Base-by-base conservation (phyloP, 2,113 vertebrate species). In the Psephotus haematonotus region DNA sequence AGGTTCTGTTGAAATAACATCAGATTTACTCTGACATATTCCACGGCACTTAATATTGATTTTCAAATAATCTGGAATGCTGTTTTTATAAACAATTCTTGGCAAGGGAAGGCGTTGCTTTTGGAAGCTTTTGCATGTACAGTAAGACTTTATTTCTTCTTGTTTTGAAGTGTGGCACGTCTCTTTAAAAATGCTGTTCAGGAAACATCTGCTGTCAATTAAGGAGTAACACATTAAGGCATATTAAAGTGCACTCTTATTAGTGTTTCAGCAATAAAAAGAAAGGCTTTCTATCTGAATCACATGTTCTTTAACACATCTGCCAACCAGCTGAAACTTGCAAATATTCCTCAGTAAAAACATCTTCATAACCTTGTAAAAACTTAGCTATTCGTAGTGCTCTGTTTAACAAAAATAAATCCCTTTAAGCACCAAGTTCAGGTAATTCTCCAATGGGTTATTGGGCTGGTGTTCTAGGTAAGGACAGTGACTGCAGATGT, bases 151-250 rank as follows among this genome's bases (percentile, higher is more conserved):
- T 97, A 94, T 94, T 97, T 96, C 92, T 90, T 81, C 94, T 90
- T 88, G 92, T 96, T 96, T 97, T 97, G 94, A 97, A 97, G 91
- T 89, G 94, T 65, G 13, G 96, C 93, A 96, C 10, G 10, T 89
- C 93, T 92, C 85, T 55, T 86, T 80, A 95, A 97, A 96, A 93
- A 75, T 57, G 91, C 90, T 93, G 82, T 71, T 97, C 92, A 95
- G 94, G 96, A 97, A 97, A 97, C 97, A 97, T 97, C 97, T 97
- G 97, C 91, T 97, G 94, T 96, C 97, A 97, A 97, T 97, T 97
- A 97, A 95, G 92, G 91, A 96, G 82, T 95, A 96, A 97, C 97
- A 97, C 95, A 97, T 97, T 97, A 97, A 97, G 94, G 91, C 93
- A 91, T 97, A 97, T 96, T 97, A 95, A 97, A 97, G 92, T 96